phyloP scores from a whole-genome alignment of 2,888 invertebrate genomes.

The Timandra comae region DNA sequence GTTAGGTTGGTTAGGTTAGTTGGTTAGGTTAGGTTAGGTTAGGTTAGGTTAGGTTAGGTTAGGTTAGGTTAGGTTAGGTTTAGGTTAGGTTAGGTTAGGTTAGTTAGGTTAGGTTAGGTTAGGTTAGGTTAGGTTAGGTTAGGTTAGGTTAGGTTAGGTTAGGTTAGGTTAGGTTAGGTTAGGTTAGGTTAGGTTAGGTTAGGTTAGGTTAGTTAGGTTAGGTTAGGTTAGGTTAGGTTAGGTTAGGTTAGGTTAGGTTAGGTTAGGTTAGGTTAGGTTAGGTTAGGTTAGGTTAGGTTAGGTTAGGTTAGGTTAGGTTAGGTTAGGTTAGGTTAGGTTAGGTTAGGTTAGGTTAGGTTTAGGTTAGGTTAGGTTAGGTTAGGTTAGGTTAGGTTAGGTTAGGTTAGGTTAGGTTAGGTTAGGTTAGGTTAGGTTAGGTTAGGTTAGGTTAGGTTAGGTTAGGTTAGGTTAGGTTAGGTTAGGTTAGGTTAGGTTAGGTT shows the following conservation, averaged over 20 bases:
- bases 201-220: constrained; percentile 5
- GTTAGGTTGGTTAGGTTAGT: too few relatives aligned
- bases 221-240: constrained; percentile 5
- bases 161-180: constrained; percentile 11
- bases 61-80: constrained; percentile 9
- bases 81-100: constrained; percentile 12
- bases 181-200: constrained; percentile 9
- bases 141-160: constrained; percentile 4
- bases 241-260: constrained; percentile 10
- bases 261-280: constrained; percentile 13
- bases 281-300: constrained; percentile 13
- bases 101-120: constrained; percentile 9
- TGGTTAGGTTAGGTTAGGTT: constrained; percentile 5
- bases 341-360: too few relatives aligned
- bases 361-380: too few relatives aligned
- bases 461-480: constrained; percentile 10
- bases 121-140: constrained; percentile 11
- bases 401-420: constrained; percentile 10
- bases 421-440: constrained; percentile 13
- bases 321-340: constrained; percentile 10
- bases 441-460: constrained; percentile 14
- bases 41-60: constrained; percentile 9
- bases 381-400: too few relatives aligned
- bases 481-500: constrained; percentile 14
- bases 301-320: constrained; percentile 13